A percentile compares a stretch with the other conserved stretches of the same genome.
Evolutionary conservation across 2,797 vertebrate genomes (phyloP).

Genomic region (Intellagama lesueurii): DNA sequence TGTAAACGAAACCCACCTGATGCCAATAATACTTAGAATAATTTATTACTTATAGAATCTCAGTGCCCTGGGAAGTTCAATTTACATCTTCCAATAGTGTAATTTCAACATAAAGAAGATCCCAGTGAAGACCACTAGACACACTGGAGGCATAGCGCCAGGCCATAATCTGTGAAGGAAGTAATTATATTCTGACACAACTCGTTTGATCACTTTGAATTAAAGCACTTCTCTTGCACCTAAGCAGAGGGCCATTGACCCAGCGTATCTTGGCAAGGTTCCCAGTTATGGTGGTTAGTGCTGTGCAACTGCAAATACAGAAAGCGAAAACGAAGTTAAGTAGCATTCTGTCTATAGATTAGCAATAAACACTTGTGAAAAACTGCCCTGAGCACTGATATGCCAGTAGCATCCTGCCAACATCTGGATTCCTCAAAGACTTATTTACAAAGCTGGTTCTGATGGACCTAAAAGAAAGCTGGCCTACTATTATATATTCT

Average conservation of each 20-base stretch:
- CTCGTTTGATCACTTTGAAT: neutral
- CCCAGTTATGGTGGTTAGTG: neutral
- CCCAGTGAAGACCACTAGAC: no score
- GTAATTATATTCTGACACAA: neutral
- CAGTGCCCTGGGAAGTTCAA: neutral
- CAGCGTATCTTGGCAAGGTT: neutral
- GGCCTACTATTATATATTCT: neutral
- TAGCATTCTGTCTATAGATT: neutral
- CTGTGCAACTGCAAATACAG: neutral
- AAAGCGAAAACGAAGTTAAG: neutral
- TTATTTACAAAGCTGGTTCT: neutral
- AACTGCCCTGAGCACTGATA: neutral
- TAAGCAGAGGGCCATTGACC: neutral
- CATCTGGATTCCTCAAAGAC: neutral
- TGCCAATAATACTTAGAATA: neutral
- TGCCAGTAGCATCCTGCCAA: neutral
- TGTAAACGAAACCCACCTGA: neutral
- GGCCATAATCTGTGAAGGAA: neutral
- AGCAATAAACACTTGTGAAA: neutral
- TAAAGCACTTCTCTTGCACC: neutral
- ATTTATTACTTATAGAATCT: no score
- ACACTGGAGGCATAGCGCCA: neutral
- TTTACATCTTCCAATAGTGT: conserved; percentile 1
- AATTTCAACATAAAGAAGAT: no score
- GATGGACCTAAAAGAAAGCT: neutral